phyloP scores from a whole-genome alignment of 2,113 vertebrate species.

The Nerophis ophidion region DNA sequence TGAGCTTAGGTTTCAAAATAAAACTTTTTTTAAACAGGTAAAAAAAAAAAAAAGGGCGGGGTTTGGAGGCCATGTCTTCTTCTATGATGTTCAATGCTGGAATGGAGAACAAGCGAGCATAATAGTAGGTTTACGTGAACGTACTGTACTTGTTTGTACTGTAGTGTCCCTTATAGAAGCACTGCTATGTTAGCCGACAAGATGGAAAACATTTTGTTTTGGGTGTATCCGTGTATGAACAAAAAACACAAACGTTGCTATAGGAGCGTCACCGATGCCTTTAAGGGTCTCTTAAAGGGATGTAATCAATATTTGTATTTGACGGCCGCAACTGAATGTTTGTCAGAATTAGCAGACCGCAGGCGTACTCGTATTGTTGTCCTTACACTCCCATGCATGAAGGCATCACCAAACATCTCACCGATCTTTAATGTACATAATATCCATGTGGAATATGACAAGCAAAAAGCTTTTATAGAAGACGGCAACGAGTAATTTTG shows the following conservation, averaged over 20 bases:
- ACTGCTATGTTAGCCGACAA: constrained; percentile 19
- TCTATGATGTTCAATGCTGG: constrained; percentile 69
- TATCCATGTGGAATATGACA: constrained; percentile 55
- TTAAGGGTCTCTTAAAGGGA: constrained; percentile 71
- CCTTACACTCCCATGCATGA: constrained; percentile 66
- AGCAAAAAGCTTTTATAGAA: constrained; percentile 68
- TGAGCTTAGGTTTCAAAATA: constrained; percentile 25
- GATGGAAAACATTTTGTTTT: constrained; percentile 22
- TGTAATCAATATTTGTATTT: constrained; percentile 48
- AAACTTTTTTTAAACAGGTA: constrained; percentile 29
- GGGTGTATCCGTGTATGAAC: constrained; percentile 45
- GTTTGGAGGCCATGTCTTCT: constrained; percentile 52
- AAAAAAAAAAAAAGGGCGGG: background rate
- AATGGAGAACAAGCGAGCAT: constrained; percentile 65
- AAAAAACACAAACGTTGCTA: constrained; percentile 46
- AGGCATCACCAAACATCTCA: constrained; percentile 62
- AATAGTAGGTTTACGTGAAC: constrained; percentile 46
- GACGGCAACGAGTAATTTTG: constrained; percentile 67
- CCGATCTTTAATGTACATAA: constrained; percentile 69
- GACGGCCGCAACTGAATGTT: constrained; percentile 60
- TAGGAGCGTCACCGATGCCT: constrained; percentile 68
- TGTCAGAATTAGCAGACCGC: constrained; percentile 39
- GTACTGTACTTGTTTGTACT: constrained; percentile 34
- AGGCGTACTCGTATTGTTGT: constrained; percentile 49
- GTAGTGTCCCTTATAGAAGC: constrained; percentile 52